Evolutionary conservation across 2,797 vertebrate genomes (phyloP).

Genomic region (Megaceryle alcyon): DNA sequence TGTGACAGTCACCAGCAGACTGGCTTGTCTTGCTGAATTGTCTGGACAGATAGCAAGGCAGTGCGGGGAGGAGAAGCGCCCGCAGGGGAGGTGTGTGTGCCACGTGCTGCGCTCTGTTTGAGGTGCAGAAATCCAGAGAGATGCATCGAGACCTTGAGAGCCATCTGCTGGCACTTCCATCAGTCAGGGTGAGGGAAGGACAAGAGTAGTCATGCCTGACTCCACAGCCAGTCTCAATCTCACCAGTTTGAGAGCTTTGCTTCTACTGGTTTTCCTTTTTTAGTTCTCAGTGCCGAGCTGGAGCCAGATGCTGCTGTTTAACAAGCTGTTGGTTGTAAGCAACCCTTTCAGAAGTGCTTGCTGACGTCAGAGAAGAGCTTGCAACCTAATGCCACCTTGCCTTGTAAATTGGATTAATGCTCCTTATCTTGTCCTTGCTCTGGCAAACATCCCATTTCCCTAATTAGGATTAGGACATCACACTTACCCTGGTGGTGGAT

Average conservation of each 20-base stretch:
- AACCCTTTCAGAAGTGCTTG: neutral
- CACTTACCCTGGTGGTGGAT: neutral
- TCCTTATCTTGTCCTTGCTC: neutral
- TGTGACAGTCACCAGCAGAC: neutral
- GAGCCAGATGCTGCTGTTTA: neutral
- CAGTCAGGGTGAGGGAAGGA: neutral
- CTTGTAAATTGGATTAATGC: neutral
- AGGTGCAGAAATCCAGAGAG: neutral
- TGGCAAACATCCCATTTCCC: neutral
- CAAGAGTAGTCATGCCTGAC: neutral
- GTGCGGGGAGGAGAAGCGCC: neutral
- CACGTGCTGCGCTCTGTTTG: neutral
- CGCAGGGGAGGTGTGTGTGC: fast-evolving
- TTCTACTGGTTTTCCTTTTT: neutral
- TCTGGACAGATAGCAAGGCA: neutral
- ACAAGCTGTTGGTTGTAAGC: neutral
- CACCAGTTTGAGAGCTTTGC: neutral
- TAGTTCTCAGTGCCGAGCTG: neutral
- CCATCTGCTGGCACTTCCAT: neutral
- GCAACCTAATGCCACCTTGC: neutral
- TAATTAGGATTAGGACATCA: neutral
- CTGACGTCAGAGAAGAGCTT: neutral
- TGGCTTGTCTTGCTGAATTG: neutral
- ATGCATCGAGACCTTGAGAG: neutral
- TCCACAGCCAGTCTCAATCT: neutral